Evolutionary conservation across 2,113 vertebrate species (phyloP).

Genomic region (Ciconia boyciana): DNA sequence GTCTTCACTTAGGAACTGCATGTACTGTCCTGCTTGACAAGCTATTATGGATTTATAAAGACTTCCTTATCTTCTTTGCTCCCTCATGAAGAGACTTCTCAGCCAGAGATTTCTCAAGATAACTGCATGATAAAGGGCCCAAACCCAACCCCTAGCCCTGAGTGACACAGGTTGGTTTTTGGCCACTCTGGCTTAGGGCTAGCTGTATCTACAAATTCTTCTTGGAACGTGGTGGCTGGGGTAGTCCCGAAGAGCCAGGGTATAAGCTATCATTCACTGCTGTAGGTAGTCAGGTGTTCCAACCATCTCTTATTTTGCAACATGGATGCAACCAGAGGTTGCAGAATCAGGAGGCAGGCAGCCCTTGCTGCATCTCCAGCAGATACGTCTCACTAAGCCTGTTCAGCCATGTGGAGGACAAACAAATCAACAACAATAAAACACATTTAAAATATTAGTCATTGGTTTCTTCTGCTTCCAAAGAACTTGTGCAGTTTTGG

Average conservation of each 20-base stretch:
- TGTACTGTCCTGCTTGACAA: background rate
- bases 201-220: background rate
- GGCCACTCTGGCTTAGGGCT: background rate
- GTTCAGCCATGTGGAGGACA: background rate
- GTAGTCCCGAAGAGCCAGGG: background rate
- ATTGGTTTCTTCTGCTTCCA: background rate
- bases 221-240: background rate
- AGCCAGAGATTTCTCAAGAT: background rate
- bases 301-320: background rate
- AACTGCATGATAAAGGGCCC: background rate
- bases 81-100: background rate
- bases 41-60: background rate
- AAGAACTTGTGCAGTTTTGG: background rate
- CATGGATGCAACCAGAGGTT: background rate
- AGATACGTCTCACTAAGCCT: background rate
- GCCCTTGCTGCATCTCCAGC: background rate
- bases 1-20: background rate
- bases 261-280: background rate
- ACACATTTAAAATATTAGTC: background rate
- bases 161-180: background rate
- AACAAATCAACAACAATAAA: background rate
- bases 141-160: background rate
- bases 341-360: background rate
- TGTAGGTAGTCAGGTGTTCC: background rate
- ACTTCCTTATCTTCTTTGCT: background rate